phyloP scores from a whole-genome alignment of 30 jellyfish, hydroid and myxozoan species.

The Euphysa ruthae region DNA sequence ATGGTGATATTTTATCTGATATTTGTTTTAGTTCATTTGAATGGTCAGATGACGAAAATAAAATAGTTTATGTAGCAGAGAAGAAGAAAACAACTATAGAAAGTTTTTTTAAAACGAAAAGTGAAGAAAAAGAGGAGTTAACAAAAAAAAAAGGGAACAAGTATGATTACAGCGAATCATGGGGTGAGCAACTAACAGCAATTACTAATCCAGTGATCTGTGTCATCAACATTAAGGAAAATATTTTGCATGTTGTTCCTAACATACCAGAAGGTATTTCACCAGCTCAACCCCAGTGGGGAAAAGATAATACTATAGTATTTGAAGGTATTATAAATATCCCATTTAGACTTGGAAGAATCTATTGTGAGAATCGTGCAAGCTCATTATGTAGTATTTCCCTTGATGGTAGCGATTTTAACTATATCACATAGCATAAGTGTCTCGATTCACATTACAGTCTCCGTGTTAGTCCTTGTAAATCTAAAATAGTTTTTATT shows the following conservation, averaged over 20 bases:
- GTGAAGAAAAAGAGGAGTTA: not conserved
- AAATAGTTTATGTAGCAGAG: constrained; percentile 58
- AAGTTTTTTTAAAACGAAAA: not conserved
- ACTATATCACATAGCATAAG: not conserved
- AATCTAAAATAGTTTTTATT: not conserved
- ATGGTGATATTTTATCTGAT: constrained; percentile 43
- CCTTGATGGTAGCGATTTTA: not conserved
- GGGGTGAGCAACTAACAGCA: constrained; percentile 72
- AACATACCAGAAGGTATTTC: constrained; percentile 18
- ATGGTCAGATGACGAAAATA: constrained; percentile 55
- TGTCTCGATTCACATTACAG: not conserved
- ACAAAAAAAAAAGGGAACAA: constrained; percentile 27
- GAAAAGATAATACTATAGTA: constrained; percentile 30
- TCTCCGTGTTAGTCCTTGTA: constrained; percentile 3
- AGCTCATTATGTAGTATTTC: not conserved
- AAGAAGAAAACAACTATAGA: constrained; percentile 18
- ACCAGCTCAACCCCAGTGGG: constrained; percentile 61
- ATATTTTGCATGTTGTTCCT: not conserved
- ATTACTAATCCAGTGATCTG: constrained; percentile 23
- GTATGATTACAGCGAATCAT: constrained; percentile 47
- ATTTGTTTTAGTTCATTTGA: constrained; percentile 29
- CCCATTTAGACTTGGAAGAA: constrained; percentile 63
- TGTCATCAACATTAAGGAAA: not conserved
- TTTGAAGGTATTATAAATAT: constrained; percentile 53
- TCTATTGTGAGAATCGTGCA: constrained; percentile 62